These are phyloP conservation scores for Terebella lapidaria DNA, from an alignment of 2,888 invertebrate genomes.

Conservation along the genomic window DNA sequence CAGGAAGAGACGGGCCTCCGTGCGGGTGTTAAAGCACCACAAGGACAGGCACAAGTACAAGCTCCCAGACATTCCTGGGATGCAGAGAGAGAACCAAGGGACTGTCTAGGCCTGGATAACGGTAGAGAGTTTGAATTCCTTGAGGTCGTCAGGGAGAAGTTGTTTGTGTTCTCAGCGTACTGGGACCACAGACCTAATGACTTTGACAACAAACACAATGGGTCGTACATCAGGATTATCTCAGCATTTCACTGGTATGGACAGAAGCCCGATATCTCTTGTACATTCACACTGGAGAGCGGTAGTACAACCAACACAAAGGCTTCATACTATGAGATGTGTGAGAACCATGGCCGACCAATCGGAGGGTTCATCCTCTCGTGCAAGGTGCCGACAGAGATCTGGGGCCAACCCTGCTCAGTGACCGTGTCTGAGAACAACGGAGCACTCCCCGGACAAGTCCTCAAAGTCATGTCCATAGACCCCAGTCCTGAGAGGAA, in stretches of 20 bases:
- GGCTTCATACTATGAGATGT: conserved; percentile 39
- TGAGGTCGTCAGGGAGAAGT: conserved; percentile 21
- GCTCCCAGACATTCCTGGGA: neutral
- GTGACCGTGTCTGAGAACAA: neutral
- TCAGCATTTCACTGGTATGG: conserved; percentile 1
- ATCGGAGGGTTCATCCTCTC: conserved; percentile 47
- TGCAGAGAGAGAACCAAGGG: too few relatives aligned
- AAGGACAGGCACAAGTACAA: neutral
- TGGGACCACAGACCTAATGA: conserved; percentile 34
- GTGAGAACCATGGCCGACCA: conserved; percentile 46
- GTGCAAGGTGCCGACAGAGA: conserved; percentile 31
- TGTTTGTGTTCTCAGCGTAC: conserved; percentile 39
- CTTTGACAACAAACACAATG: conserved; percentile 24
- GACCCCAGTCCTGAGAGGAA: neutral
- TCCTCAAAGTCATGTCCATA: conserved; percentile 7
- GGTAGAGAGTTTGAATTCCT: conserved; percentile 21
- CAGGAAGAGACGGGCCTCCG: too few relatives aligned
- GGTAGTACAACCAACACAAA: neutral
- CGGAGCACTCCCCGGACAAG: neutral
- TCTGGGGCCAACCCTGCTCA: conserved; percentile 4
- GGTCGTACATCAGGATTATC: conserved; percentile 22
- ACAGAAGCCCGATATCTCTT: neutral
- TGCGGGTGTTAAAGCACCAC: neutral
- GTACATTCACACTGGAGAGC: conserved; percentile 2
- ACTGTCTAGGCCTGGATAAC: neutral